Base-by-base conservation (phyloP, 2,888 invertebrate genomes). In the Drosophila glabriapex region DNA sequence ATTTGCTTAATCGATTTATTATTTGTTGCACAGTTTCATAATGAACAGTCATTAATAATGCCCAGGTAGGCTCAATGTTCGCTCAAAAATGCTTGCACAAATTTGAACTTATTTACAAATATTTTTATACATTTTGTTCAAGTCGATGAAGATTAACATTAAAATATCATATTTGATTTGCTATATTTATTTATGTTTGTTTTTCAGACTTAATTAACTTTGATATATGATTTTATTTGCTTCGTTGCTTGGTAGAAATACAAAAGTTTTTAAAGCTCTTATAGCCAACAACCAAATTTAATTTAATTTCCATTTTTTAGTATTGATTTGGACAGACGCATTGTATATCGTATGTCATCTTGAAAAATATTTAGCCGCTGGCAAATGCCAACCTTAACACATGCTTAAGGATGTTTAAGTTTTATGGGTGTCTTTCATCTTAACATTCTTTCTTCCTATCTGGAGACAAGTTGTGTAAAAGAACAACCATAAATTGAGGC, bases 1-100 rank as follows among this genome's bases (percentile, higher is more conserved):
- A 83, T 87, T 87, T 90, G 89, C 86, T 87, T 87, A 90, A 87
- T 87, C 86, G 86, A 87, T 87, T 87, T 88, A 88, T 81, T 88
- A 88, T 87, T 85, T 82, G 89, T 88, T 85, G 81, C 78, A 85
- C 85, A 90, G 80, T 82, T 83, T 80, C 89, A 81, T 86, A 86
- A 86, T 86, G 90, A 90, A 89, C 68, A 76, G 53, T 61, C 84
- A 86, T 86, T 81, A 90, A 86, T 81, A 89, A 89, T 90, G 74
- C 78, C 64, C 50, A 28, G 55, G 29, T 64, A n/a, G 59, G 59
- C 69, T 79, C 73, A 77, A 79, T 77, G 61, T 59, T 25, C 54
- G 46, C 52, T 80, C 53, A 80, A 80, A 78, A 66, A 69, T 78
- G 46, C 66, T 80, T 69, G 59, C 19, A 25, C 5, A 3, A 25